Conservation (phyloP, 1,140 invertebrate genomes). For the Zaprionus capensis region DNA sequence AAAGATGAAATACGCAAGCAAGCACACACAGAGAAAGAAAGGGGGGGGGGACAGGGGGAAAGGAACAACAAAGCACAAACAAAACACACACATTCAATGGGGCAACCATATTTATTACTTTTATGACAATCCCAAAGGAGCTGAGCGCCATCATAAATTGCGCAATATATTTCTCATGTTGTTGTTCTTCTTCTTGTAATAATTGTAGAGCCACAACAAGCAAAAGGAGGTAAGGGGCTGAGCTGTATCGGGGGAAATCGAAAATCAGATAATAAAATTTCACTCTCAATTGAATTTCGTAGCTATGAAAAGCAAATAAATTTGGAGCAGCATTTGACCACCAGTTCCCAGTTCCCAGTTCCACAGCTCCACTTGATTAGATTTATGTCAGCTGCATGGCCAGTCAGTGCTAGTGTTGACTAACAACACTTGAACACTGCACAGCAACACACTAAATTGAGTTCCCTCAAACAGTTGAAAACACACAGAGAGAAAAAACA, state of each 20-base stretch:
- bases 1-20: constrained; percentile 13
- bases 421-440: constrained; percentile 33
- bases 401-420: constrained; percentile 9
- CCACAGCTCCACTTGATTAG: constrained; percentile 67
- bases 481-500: not conserved
- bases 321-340: constrained; percentile 25
- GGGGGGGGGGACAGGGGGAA: not conserved
- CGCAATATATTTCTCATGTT: constrained; percentile 47
- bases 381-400: constrained; percentile 51
- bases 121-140: constrained; percentile 59
- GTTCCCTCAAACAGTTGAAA: constrained; percentile 9
- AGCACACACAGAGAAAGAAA: constrained; percentile 1
- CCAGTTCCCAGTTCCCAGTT: constrained; percentile 11
- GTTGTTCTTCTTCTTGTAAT: constrained; percentile 46
- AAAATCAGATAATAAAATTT: constrained; percentile 71
- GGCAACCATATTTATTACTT: constrained; percentile 62
- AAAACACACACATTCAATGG: constrained; percentile 12
- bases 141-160: constrained; percentile 64
- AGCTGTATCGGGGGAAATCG: constrained; percentile 9
- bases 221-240: not conserved
- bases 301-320: constrained; percentile 69
- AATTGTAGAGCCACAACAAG: constrained; percentile 48
- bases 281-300: constrained; percentile 69
- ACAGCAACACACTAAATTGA: constrained; percentile 22
- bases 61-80: constrained; percentile 27